phyloP scores from a whole-genome alignment of 2,113 vertebrate genomes.

The Dasyprocta punctata region DNA sequence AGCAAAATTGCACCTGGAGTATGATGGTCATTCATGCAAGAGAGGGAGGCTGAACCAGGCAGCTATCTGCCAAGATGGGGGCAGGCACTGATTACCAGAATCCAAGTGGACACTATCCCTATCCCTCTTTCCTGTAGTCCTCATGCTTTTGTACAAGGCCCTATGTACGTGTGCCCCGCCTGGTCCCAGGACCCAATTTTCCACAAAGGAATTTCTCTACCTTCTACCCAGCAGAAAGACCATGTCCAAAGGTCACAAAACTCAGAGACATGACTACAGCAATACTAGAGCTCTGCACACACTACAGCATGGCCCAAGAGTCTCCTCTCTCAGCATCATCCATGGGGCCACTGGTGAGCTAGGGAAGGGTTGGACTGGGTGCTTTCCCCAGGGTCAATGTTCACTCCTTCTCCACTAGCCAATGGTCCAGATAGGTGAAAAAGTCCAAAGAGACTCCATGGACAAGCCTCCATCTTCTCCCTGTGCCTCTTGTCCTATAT shows the following conservation, averaged over 20 bases:
- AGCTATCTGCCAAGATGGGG: background rate
- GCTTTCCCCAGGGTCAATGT: background rate
- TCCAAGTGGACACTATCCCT: too few relatives aligned
- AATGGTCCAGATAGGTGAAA: background rate
- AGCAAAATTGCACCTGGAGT: background rate
- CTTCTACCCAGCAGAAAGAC: background rate
- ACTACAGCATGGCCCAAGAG: background rate
- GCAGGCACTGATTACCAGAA: accelerated
- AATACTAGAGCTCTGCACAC: background rate
- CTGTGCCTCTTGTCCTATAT: background rate
- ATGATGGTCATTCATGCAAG: background rate
- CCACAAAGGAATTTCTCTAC: background rate
- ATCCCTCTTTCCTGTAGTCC: too few relatives aligned
- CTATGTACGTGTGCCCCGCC: accelerated
- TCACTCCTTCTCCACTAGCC: background rate
- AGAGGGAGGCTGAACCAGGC: background rate
- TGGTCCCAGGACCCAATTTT: too few relatives aligned
- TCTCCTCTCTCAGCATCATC: background rate
- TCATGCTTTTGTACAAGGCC: accelerated
- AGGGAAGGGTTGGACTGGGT: background rate
- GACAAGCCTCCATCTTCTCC: background rate
- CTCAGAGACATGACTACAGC: background rate
- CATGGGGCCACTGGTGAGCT: background rate
- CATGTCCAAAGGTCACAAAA: background rate
- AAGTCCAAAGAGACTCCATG: too few relatives aligned